phyloP scores from a whole-genome alignment of 2,113 vertebrate genomes.

The Probosciger aterrimus region DNA sequence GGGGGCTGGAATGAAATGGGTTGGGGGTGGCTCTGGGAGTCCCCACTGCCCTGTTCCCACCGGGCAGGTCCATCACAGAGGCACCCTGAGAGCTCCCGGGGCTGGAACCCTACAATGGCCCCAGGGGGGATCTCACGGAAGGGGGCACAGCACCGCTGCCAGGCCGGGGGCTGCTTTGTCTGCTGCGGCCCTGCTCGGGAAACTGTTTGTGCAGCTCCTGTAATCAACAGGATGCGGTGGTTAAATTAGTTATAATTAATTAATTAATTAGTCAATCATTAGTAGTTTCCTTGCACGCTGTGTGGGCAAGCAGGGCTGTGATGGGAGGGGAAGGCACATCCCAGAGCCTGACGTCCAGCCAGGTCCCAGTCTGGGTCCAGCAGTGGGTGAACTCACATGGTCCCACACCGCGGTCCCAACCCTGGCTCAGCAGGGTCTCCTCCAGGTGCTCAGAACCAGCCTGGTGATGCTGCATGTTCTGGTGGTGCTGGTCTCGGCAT shows the following conservation, averaged over 20 bases:
- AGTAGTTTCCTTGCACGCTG: neutral
- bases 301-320: neutral
- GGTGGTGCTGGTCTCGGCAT: neutral
- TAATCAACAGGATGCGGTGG: neutral
- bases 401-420: neutral
- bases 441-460: neutral
- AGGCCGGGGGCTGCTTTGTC: neutral
- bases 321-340: neutral
- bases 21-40: neutral
- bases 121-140: neutral
- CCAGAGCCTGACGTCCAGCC: neutral
- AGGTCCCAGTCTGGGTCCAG: neutral
- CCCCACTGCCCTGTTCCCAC: neutral
- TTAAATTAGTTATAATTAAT: neutral
- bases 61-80: neutral
- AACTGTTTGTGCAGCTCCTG: neutral
- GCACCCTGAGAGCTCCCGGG: neutral
- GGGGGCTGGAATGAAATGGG: neutral
- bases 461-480: neutral
- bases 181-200: rapidly evolving
- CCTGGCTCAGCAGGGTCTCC: neutral
- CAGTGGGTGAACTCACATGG: neutral
- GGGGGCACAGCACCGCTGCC: neutral
- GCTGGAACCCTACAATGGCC: neutral
- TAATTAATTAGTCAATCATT: neutral